Evolutionary conservation across 2,113 vertebrate species (phyloP).

Genomic region (Psilopsiagon aymara): DNA sequence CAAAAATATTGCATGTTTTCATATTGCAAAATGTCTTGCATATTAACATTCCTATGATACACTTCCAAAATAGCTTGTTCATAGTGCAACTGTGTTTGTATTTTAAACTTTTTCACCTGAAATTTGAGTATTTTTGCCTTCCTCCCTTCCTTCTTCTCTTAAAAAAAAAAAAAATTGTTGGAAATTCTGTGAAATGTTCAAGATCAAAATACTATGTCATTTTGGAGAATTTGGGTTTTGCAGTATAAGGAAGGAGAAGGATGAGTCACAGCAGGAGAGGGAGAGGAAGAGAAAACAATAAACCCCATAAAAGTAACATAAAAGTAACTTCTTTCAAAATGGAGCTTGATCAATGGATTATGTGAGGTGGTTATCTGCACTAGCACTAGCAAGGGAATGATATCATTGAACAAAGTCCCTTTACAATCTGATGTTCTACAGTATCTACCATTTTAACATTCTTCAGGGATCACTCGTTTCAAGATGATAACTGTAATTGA

Average conservation of each 20-base stretch:
- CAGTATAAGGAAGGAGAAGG: background rate
- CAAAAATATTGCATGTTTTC: background rate
- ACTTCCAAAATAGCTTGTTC: background rate
- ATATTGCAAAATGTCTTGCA: background rate
- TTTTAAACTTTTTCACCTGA: background rate
- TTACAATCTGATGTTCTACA: background rate
- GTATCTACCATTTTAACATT: conserved; percentile 5
- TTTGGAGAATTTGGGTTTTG: background rate
- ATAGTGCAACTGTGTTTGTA: background rate
- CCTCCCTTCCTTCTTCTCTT: fast-evolving
- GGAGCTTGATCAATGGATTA: conserved; percentile 19
- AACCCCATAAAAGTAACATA: background rate
- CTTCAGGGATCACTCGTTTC: conserved; percentile 40
- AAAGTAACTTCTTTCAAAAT: background rate
- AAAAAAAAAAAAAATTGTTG: background rate
- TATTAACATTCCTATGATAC: background rate
- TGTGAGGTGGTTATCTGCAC: background rate
- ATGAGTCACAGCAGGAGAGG: background rate
- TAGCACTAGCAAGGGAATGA: conserved; percentile 17
- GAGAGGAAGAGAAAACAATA: background rate
- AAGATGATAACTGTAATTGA: conserved; percentile 24
- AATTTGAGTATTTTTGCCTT: background rate
- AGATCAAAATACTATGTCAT: background rate
- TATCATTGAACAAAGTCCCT: conserved; percentile 32
- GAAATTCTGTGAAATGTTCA: background rate